phyloP scores from a whole-genome alignment of 2,888 invertebrate genomes.

The Mesopsocus fuscifrons region DNA sequence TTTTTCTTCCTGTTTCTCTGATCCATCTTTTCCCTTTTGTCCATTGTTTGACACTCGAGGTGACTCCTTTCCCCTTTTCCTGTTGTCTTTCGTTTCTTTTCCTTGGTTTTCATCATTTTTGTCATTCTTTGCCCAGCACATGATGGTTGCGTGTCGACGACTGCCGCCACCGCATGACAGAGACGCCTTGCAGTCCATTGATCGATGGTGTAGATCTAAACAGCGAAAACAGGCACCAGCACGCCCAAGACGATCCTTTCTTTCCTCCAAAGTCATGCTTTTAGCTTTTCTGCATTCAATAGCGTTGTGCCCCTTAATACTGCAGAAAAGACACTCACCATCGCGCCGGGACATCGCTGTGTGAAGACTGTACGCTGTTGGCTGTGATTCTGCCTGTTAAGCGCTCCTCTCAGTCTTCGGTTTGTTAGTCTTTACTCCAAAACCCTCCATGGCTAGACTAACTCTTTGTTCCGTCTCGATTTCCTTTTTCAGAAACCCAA shows the following conservation, averaged over 20 bases:
- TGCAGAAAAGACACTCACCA: slow-evolving; percentile 3
- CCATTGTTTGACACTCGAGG: too few relatives aligned
- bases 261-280: not conserved
- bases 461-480: not conserved
- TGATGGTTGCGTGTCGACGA: not conserved
- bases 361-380: too few relatives aligned
- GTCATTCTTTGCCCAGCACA: not conserved
- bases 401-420: too few relatives aligned
- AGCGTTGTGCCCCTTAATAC: not conserved
- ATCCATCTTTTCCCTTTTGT: too few relatives aligned
- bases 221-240: slow-evolving; percentile 2
- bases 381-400: too few relatives aligned
- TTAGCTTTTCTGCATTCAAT: not conserved
- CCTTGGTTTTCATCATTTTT: too few relatives aligned
- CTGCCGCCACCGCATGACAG: not conserved
- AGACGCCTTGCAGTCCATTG: not conserved
- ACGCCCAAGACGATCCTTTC: too few relatives aligned
- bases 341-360: too few relatives aligned
- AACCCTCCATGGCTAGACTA: not conserved
- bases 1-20: not conserved
- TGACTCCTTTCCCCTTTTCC: not conserved
- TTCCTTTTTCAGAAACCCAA: not conserved
- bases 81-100: not conserved
- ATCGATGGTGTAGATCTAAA: not conserved
- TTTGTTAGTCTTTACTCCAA: too few relatives aligned